Conservation (phyloP, 2,113 vertebrate genomes). For the Osmerus mordax region DNA sequence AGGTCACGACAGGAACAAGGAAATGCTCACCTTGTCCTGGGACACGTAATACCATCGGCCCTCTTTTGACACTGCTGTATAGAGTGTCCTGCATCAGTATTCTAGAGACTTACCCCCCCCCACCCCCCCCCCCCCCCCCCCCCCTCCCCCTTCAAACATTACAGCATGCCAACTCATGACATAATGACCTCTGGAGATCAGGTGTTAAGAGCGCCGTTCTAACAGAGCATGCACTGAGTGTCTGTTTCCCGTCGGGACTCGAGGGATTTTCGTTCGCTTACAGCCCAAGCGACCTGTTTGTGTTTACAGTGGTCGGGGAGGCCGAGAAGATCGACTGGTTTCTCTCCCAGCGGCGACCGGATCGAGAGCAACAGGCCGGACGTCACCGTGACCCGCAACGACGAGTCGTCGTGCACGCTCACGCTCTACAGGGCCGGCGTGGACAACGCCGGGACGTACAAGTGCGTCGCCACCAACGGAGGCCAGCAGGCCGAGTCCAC, state of each 20-base stretch:
- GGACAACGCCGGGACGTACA: conserved; percentile 91
- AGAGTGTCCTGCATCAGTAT: too few relatives aligned
- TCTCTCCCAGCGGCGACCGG: conserved; percentile 86
- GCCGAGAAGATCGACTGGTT: conserved; percentile 94
- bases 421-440: conserved; percentile 91
- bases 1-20: conserved; percentile 7
- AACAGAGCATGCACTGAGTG: neutral
- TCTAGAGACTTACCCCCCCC: too few relatives aligned
- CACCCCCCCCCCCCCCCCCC: too few relatives aligned
- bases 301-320: conserved; percentile 78
- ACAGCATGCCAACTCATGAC: too few relatives aligned
- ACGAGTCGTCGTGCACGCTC: conserved; percentile 88
- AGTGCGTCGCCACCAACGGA: conserved; percentile 83
- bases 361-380: conserved; percentile 85
- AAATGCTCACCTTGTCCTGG: neutral
- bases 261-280: neutral
- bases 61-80: too few relatives aligned
- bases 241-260: neutral
- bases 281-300: neutral
- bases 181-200: too few relatives aligned
- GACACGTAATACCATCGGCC: neutral
- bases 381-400: conserved; percentile 84
- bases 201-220: too few relatives aligned
- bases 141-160: too few relatives aligned
- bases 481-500: conserved; percentile 86